Base-by-base conservation (phyloP, 2,888 invertebrate genomes). In the Lycia hirtaria region DNA sequence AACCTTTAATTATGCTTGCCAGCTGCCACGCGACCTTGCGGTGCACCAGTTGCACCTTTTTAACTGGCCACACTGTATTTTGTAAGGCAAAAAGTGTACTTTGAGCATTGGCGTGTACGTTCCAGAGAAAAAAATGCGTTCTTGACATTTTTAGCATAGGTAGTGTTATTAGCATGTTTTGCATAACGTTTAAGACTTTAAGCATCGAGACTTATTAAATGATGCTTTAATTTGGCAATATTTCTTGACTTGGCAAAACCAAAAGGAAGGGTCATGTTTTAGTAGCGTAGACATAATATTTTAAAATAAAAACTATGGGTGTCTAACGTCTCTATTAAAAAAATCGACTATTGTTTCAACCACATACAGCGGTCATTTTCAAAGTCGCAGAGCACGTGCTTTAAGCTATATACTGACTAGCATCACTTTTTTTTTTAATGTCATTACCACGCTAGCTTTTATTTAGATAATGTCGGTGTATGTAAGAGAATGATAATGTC, bases 41-140 rank as follows among this genome's bases (percentile, higher is more conserved):
- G 62, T 79, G 85, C 90, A 90, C 90, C 90, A 91, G 74, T 62
- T 79, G 85, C 90, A 92, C 90, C 90, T 92, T 91, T 87, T 85
- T 87, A 78, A 47, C 55, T 75, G 76, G 73, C 77, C 79, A 84
- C 81, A 80, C 76, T 75, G 80, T 85, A 83, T 85, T 86, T 88
- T 86, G 85, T 85, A 87, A 85, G 73, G 84, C 79, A 87, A 88
- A 88, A 91, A 87, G 71, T 78, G 72, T 71, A 81, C 80, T 85
- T 85, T 83, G 75, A 81, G 80, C 76, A 79, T 81, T 80, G 75
- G 73, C 62, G 68, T 78, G 71, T 67, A 58, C 62, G 65, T 64
- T 65, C 65, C 51, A 68, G 55, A 56, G 54, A 72, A 80, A 82
- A 81, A 81, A 81, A 78, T 66, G 66, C 65, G 73, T 71, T 76